These are phyloP conservation scores for Hozukius guyotensis DNA, from an alignment of 2,797 vertebrate genomes.

Conservation along the genomic window DNA sequence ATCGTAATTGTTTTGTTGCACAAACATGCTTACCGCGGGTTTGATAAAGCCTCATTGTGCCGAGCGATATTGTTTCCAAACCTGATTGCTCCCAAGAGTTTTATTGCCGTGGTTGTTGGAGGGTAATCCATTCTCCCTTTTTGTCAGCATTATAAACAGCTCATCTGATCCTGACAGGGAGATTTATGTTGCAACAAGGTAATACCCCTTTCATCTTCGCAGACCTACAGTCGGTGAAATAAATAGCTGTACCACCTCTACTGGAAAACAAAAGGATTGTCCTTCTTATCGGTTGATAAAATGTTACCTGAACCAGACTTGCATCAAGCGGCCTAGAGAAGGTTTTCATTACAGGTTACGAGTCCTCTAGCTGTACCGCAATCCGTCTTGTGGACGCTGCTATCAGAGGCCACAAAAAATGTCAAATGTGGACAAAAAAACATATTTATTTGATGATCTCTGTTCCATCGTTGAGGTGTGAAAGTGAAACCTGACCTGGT, in stretches of 20 bases:
- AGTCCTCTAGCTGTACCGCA: not conserved
- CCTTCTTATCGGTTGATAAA: not conserved
- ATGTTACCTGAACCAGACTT: slow-evolving; percentile 4
- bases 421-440: not conserved
- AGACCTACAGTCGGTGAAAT: slow-evolving; percentile 6
- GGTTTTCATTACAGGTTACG: not conserved
- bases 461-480: not conserved
- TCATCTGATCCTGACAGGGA: slow-evolving; percentile 21
- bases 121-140: slow-evolving; percentile 23
- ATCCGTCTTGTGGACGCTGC: not conserved
- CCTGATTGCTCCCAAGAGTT: slow-evolving; percentile 13
- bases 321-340: not conserved
- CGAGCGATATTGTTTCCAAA: not conserved
- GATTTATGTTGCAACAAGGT: slow-evolving; percentile 44
- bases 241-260: not conserved
- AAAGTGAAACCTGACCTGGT: not conserved
- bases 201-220: slow-evolving; percentile 26
- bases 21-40: not conserved
- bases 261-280: not conserved
- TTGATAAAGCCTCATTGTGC: not conserved
- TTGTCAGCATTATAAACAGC: slow-evolving; percentile 34
- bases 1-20: not conserved
- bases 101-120: slow-evolving; percentile 2
- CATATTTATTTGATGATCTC: not conserved
- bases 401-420: not conserved